Conservation (phyloP, 2,888 invertebrate species). For the Tortrix viridana region DNA sequence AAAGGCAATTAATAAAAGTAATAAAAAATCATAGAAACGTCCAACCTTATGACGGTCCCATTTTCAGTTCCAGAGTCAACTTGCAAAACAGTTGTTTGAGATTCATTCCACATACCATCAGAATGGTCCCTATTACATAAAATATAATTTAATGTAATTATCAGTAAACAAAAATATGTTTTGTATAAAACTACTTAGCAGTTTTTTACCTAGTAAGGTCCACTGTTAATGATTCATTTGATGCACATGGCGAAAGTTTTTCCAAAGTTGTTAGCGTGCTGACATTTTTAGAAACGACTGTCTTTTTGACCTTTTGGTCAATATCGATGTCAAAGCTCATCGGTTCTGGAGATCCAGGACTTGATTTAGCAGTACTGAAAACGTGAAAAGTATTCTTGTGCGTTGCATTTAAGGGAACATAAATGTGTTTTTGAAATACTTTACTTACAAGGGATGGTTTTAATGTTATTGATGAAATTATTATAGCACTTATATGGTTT, state of each 20-base stretch:
- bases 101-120: conserved; percentile 95
- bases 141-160: conserved; percentile 9
- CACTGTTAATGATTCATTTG: conserved; percentile 92
- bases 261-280: conserved; percentile 75
- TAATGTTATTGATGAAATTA: no score
- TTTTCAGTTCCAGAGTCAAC: conserved; percentile 88
- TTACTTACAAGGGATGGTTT: no score
- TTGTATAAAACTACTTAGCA: background rate
- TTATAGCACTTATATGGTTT: no score
- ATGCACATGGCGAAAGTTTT: conserved; percentile 89
- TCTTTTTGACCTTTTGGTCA: conserved; percentile 63
- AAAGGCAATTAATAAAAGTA: background rate
- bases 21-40: background rate
- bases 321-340: conserved; percentile 53
- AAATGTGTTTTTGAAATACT: no score
- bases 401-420: no score
- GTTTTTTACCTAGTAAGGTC: conserved; percentile 84
- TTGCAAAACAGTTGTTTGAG: conserved; percentile 92
- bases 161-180: background rate
- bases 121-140: conserved; percentile 87
- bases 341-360: conserved; percentile 86
- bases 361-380: conserved; percentile 85
- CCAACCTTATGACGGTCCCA: conserved; percentile 82
- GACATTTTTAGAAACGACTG: conserved; percentile 61
- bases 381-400: conserved; percentile 14